Conservation (phyloP, 2,113 vertebrate species). For the Anoura caudifer region DNA sequence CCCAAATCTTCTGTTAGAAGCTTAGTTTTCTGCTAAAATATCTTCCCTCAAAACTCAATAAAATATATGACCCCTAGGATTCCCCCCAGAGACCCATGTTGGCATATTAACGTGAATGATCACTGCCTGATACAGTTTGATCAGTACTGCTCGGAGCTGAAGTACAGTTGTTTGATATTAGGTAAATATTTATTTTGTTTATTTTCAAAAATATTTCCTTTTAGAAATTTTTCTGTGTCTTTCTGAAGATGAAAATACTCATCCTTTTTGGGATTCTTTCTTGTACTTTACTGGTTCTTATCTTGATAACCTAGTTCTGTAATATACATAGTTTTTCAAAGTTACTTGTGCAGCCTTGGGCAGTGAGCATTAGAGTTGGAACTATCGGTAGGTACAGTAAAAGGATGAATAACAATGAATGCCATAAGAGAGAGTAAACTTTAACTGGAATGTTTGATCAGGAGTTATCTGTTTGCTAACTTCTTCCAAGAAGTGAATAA, state of each 20-base stretch:
- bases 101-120: neutral
- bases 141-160: neutral
- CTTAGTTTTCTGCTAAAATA: slow-evolving; percentile 19
- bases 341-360: neutral
- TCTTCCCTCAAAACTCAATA: neutral
- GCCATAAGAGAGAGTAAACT: neutral
- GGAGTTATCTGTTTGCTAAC: neutral
- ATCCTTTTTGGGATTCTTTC: neutral
- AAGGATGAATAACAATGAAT: neutral
- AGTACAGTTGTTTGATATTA: neutral
- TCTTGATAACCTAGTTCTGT: neutral
- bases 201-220: neutral
- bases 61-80: neutral
- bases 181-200: neutral
- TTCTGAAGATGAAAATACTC: slow-evolving; percentile 30
- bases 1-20: neutral
- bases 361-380: neutral
- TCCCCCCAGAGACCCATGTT: neutral
- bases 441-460: neutral
- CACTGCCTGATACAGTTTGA: neutral
- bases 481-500: neutral
- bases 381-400: neutral
- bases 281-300: neutral
- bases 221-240: neutral
- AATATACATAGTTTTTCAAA: neutral